phyloP scores from a whole-genome alignment of 1,140 invertebrate species.

The Cardiocondyla obscurior region DNA sequence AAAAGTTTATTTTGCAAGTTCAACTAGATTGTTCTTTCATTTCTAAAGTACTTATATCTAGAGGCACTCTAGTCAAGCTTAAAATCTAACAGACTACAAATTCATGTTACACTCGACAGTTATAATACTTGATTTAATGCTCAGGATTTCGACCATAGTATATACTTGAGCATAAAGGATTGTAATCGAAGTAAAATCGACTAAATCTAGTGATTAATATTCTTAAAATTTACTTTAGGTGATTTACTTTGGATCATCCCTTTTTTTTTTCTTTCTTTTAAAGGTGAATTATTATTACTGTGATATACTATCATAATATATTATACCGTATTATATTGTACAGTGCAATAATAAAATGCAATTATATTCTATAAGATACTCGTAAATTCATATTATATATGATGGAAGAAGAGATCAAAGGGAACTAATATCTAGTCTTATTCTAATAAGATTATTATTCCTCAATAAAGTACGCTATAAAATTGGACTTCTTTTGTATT shows the following conservation, averaged over 20 bases:
- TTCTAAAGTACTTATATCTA: slow-evolving; percentile 73
- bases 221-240: slow-evolving; percentile 27
- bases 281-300: background rate
- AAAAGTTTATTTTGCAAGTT: slow-evolving; percentile 71
- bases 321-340: background rate
- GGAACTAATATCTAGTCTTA: slow-evolving; percentile 7
- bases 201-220: slow-evolving; percentile 54
- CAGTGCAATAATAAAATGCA: slow-evolving; percentile 32
- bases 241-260: slow-evolving; percentile 25
- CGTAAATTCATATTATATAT: background rate
- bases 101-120: slow-evolving; percentile 67
- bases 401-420: slow-evolving; percentile 49
- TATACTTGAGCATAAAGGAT: slow-evolving; percentile 35
- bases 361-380: slow-evolving; percentile 21
- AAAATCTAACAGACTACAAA: slow-evolving; percentile 73
- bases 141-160: slow-evolving; percentile 42
- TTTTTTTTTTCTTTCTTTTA: slow-evolving; percentile 19
- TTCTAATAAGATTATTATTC: slow-evolving; percentile 9
- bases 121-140: slow-evolving; percentile 58
- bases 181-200: slow-evolving; percentile 41
- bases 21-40: slow-evolving; percentile 68
- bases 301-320: background rate
- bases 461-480: slow-evolving; percentile 25
- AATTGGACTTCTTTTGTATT: slow-evolving; percentile 16
- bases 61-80: slow-evolving; percentile 81